Base-by-base conservation (phyloP, 2,797 vertebrate species). In the Sebastes flavidus region DNA sequence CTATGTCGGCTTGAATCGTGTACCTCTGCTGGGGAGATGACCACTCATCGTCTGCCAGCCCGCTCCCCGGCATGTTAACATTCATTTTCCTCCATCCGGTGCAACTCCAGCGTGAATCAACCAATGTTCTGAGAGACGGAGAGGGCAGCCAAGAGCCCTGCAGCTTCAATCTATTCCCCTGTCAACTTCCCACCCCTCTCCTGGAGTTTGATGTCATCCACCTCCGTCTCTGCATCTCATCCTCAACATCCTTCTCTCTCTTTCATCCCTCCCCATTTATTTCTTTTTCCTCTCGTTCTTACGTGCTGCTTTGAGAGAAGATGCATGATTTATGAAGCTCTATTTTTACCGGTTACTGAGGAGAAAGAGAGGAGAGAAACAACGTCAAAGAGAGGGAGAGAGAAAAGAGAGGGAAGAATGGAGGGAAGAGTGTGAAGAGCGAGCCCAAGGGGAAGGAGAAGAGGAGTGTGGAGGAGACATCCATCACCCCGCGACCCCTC, bases 291-390 rank as follows among this genome's bases (percentile, higher is more conserved):
- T 78, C 80, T 82, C 20, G 11, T 78, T 89, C 85, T 65, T 88
- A 60, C 55, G 38, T 25, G 52, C 77, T 27, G 81, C 91, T 90
- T 89, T 77, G 89, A 90, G 91, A 93, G 91, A 92, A 89, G 91
- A 95, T 96, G 91, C 95, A 96, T 96, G 95, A 96, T 96, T 96
- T 96, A 96, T 96, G 95, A 96, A 95, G 95, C 89, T 94, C 96
- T 96, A 96, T 96, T 96, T 96, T 96, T 96, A 96, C 92, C 95
- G 74, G 94, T 94, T 95, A 95, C 95, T 24, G 90, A 90, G 94
- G 90, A 95, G 93, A 92, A 94, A 78, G 85, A 81, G 71, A 80
- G 58, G 73, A 85, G 80, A 72, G 67, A 70, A 76, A 75, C 66
- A 61, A 78, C 12, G 83, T 88, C 82, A 90, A 82, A 91, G 78